A percentile compares a stretch with the other conserved stretches of the same genome.
Conservation (phyloP, 2,113 vertebrate species). For the Heterotis niloticus region DNA sequence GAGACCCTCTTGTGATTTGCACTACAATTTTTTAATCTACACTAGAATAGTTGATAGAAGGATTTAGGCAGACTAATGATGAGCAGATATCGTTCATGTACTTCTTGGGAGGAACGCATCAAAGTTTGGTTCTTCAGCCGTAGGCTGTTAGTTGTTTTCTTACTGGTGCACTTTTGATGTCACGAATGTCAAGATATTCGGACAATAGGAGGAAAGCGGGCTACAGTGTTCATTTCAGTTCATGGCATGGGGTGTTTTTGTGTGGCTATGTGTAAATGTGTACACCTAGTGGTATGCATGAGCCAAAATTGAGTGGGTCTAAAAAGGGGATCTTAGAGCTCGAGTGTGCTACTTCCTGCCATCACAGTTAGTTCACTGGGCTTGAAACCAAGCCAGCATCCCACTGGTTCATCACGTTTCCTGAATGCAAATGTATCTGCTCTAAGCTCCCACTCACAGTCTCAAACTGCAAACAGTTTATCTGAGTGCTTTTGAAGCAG, state of each 20-base stretch:
- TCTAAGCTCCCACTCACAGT: background rate
- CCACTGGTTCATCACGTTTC: background rate
- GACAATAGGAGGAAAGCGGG: background rate
- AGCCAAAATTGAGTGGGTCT: too few relatives aligned
- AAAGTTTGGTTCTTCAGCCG: background rate
- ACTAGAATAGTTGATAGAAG: background rate
- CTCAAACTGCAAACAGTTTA: background rate
- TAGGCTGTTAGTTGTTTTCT: slow-evolving; percentile 4
- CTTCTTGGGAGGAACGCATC: background rate
- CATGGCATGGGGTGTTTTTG: background rate
- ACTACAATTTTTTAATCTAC: background rate
- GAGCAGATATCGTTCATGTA: slow-evolving; percentile 4
- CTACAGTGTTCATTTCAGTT: background rate
- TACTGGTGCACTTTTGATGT: background rate
- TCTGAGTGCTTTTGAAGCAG: background rate
- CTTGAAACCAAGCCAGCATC: background rate
- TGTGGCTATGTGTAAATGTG: background rate
- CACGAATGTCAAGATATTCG: background rate
- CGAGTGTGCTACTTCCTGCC: background rate
- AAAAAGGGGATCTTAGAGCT: background rate
- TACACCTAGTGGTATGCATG: background rate
- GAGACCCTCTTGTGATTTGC: background rate
- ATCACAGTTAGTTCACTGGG: background rate
- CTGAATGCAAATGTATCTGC: slow-evolving; percentile 2
- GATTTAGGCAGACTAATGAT: background rate